Percentiles rank a stretch among this genome's conserved stretches.
These are phyloP conservation scores for Seira ritae DNA, from an alignment of 2,888 invertebrate genomes.

Conservation along the genomic window DNA sequence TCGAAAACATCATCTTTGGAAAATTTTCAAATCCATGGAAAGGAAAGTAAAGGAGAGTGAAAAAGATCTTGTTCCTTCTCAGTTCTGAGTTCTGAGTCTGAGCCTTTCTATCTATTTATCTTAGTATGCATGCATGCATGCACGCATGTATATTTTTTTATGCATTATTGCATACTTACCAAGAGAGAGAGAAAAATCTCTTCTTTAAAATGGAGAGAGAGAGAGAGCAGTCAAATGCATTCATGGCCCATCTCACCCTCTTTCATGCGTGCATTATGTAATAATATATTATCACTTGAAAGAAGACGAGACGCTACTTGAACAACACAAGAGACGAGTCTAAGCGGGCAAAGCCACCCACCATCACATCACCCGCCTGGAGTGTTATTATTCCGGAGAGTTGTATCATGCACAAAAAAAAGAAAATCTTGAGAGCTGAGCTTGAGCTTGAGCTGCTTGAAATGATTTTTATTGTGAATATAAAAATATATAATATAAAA, in stretches of 20 bases:
- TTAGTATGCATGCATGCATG: background rate
- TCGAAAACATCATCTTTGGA: background rate
- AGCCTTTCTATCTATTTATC: background rate
- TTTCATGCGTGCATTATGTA: slow-evolving; percentile 63
- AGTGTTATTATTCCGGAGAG: slow-evolving; percentile 24
- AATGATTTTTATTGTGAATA: slow-evolving; percentile 16
- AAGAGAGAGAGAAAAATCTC: no score
- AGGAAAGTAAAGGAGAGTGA: background rate
- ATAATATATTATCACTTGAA: slow-evolving; percentile 63
- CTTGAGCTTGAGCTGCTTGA: slow-evolving; percentile 1
- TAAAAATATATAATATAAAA: no score
- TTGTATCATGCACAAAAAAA: background rate
- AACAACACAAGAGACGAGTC: slow-evolving; percentile 19
- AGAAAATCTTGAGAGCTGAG: background rate
- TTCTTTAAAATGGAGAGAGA: background rate
- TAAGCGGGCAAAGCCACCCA: slow-evolving; percentile 32
- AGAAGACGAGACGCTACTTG: slow-evolving; percentile 1
- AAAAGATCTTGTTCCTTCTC: background rate
- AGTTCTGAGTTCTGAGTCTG: background rate
- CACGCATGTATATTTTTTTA: background rate
- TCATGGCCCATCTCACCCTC: slow-evolving; percentile 66
- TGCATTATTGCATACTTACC: no score
- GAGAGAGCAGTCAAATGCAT: slow-evolving; percentile 48
- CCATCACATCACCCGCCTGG: slow-evolving; percentile 31
- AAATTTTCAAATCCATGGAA: no score